Evolutionary conservation across 2,113 vertebrate species (phyloP).

Genomic region (Cyanoramphus novaezelandiae): DNA sequence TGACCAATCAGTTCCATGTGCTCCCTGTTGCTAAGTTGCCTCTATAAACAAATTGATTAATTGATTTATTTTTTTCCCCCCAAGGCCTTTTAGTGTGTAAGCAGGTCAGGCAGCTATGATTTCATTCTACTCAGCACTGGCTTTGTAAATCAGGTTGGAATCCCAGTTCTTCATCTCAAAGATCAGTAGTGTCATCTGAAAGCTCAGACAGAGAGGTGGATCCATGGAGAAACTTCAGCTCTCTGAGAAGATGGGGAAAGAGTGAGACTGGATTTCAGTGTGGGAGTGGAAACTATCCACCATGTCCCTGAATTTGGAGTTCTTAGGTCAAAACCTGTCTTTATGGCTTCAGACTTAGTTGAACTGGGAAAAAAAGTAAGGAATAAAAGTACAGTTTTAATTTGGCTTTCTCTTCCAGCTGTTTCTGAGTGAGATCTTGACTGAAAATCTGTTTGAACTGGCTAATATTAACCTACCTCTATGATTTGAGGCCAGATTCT

Average conservation of each 20-base stretch:
- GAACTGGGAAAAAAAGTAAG: neutral
- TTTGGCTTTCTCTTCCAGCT: neutral
- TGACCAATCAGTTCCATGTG: conserved; percentile 15
- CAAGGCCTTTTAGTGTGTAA: conserved; percentile 59
- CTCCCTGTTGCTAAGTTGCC: conserved; percentile 69
- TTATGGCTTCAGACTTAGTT: neutral
- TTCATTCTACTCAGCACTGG: conserved; percentile 64
- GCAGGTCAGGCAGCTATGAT: conserved; percentile 68
- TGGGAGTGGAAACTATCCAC: neutral
- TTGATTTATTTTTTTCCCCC: conserved; percentile 38
- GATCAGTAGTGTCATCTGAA: neutral
- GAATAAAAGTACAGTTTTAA: neutral
- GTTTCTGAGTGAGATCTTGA: neutral
- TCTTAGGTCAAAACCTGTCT: neutral
- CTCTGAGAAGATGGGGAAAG: neutral
- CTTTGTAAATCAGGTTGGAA: conserved; percentile 65
- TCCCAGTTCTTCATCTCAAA: neutral
- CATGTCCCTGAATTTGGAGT: neutral
- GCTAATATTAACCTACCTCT: neutral
- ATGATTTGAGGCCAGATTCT: neutral
- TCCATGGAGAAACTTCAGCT: neutral
- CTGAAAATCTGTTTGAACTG: conserved; percentile 1
- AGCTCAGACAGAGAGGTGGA: neutral
- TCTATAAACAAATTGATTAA: conserved; percentile 76
- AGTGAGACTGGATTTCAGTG: neutral